Percentiles rank a stretch among this genome's conserved stretches.
These are phyloP conservation scores for Hylyphantes graminicola DNA, from an alignment of 1,140 invertebrate genomes.

Conservation along the genomic window DNA sequence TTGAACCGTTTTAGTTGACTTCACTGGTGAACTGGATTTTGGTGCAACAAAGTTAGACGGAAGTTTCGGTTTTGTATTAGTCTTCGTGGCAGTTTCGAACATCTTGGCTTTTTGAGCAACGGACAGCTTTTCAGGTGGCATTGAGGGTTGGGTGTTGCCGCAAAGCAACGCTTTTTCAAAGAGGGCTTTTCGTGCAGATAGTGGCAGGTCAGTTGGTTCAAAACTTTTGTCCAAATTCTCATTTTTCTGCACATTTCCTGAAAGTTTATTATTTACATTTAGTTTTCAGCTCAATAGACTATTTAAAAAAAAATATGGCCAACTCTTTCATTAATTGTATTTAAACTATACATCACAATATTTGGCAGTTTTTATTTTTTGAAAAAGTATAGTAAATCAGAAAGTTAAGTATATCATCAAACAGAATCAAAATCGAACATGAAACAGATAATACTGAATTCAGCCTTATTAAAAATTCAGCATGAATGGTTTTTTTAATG, in stretches of 20 bases:
- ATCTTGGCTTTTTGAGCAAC: constrained; percentile 57
- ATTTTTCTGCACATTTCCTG: background rate
- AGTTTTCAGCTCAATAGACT: background rate
- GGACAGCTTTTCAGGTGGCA: constrained; percentile 25
- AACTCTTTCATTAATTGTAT: background rate
- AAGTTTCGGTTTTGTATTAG: background rate
- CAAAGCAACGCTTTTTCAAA: constrained; percentile 64
- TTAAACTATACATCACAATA: background rate
- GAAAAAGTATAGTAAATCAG: no score
- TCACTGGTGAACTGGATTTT: background rate
- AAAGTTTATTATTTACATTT: background rate
- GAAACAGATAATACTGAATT: no score
- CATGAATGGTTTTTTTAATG: no score
- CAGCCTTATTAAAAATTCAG: no score
- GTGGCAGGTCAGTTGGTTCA: constrained; percentile 62
- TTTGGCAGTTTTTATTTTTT: background rate
- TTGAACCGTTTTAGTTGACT: background rate
- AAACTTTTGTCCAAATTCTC: constrained; percentile 15
- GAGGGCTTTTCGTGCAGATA: constrained; percentile 65
- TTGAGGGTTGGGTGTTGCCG: background rate
- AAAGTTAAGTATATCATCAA: no score
- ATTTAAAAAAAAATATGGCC: no score
- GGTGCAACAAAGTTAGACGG: background rate
- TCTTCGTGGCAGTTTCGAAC: constrained; percentile 40
- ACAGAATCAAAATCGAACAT: no score